Percentiles rank a stretch among this genome's conserved stretches.
Conservation (phyloP, 64 coral and sea anemone genomes). For the Exaiptasia diaphana region DNA sequence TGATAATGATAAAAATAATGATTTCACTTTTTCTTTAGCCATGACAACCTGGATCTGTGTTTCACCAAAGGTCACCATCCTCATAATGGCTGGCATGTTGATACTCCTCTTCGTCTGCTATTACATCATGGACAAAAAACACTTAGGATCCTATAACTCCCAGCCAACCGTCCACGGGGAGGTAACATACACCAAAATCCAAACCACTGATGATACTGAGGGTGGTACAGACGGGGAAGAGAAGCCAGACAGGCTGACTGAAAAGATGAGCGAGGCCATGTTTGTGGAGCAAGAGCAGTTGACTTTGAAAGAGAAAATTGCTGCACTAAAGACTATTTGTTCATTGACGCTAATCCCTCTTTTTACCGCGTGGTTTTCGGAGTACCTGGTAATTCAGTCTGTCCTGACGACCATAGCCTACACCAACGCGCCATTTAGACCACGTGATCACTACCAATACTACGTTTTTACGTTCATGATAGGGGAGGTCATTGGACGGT, state of each 20-base stretch:
- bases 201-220: conserved; percentile 27
- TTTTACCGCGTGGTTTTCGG: conserved; percentile 72
- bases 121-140: conserved; percentile 85
- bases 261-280: neutral
- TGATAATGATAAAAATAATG: too few relatives aligned
- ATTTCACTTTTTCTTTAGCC: conserved; percentile 38
- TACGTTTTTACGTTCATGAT: conserved; percentile 69
- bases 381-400: conserved; percentile 77
- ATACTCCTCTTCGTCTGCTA: conserved; percentile 70
- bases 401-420: conserved; percentile 79
- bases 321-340: conserved; percentile 54
- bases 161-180: neutral
- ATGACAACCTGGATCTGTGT: conserved; percentile 93
- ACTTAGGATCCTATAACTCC: neutral
- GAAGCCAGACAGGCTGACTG: neutral
- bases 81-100: conserved; percentile 74
- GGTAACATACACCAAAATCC: neutral
- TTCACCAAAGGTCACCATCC: conserved; percentile 60
- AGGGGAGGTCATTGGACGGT: conserved; percentile 80
- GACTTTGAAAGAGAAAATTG: conserved; percentile 46
- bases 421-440: conserved; percentile 73
- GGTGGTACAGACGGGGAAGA: neutral
- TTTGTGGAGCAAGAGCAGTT: neutral
- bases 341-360: conserved; percentile 35
- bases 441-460: conserved; percentile 87